Evolutionary conservation across 1,140 invertebrate genomes (phyloP).

Genomic region (Apis laboriosa): DNA sequence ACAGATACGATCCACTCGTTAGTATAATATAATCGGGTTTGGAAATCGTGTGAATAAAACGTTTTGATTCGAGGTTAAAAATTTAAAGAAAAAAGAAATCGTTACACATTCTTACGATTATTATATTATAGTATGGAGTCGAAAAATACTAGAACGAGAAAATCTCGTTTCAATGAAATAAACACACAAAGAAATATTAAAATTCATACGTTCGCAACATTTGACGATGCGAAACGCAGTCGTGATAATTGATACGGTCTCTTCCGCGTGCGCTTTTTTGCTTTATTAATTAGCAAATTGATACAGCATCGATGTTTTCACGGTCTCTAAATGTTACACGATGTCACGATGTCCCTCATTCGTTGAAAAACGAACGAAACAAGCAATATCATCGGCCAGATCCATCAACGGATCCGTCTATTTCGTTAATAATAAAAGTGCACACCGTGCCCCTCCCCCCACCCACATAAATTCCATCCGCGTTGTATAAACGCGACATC

Average conservation of each 20-base stretch:
- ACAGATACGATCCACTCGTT: too few relatives aligned
- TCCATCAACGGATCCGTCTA: conserved; percentile 39
- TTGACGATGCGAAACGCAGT: background rate
- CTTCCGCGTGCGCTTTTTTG: background rate
- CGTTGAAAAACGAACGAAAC: background rate
- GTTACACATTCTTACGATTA: too few relatives aligned
- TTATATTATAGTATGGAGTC: too few relatives aligned
- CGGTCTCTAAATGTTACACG: conserved; percentile 23
- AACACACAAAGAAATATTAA: background rate
- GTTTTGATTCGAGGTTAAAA: too few relatives aligned
- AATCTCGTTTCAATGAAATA: background rate
- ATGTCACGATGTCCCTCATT: background rate
- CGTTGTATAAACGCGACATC: background rate
- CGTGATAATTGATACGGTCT: background rate
- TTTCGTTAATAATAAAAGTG: conserved; percentile 53
- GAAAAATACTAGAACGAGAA: background rate
- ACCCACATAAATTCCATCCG: background rate
- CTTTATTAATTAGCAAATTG: conserved; percentile 42
- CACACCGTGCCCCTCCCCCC: conserved; percentile 8
- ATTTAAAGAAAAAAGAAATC: too few relatives aligned
- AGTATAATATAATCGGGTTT: too few relatives aligned
- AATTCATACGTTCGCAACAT: background rate
- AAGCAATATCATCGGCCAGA: conserved; percentile 24
- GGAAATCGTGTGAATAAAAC: too few relatives aligned
- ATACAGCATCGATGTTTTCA: background rate